Conservation (phyloP, 2,113 vertebrate species). For the Podarcis cretensis region DNA sequence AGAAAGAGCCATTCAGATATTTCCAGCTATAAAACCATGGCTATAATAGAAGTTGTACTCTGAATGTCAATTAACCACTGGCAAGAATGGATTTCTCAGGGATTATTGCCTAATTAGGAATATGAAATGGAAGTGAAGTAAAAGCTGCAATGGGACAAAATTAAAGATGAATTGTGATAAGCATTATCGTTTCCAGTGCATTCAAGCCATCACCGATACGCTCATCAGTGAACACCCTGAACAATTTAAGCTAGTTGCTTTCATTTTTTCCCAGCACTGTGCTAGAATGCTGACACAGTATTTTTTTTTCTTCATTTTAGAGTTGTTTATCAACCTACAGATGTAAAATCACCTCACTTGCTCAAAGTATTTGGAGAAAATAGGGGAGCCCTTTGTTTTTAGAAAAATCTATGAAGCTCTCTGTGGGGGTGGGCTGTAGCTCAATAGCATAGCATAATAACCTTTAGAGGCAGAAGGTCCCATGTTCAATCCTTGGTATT, state of each 20-base stretch:
- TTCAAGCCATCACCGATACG: constrained; percentile 14
- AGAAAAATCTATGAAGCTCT: background rate
- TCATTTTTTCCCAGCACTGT: background rate
- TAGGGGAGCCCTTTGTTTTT: constrained; percentile 1
- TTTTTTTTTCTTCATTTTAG: constrained; percentile 2
- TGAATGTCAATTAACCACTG: constrained; percentile 47
- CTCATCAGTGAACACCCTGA: background rate
- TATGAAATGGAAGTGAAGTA: constrained; percentile 39
- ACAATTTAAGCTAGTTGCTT: background rate
- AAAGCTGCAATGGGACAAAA: constrained; percentile 10
- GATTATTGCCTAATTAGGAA: constrained; percentile 43
- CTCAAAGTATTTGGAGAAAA: background rate
- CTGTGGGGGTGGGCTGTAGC: background rate
- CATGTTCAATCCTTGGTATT: background rate
- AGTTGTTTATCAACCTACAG: background rate
- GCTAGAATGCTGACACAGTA: background rate
- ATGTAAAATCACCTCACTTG: background rate
- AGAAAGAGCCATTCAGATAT: background rate
- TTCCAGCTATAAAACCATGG: background rate
- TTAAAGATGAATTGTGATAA: constrained; percentile 6
- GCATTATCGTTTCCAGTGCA: constrained; percentile 35
- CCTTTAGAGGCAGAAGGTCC: background rate
- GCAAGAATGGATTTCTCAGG: background rate
- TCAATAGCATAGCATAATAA: background rate
- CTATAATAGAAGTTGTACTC: constrained; percentile 5